Percentiles rank a stretch among this genome's conserved stretches.
Conservation (phyloP, 2,888 invertebrate species). For the Polydrusus pterygomalis region DNA sequence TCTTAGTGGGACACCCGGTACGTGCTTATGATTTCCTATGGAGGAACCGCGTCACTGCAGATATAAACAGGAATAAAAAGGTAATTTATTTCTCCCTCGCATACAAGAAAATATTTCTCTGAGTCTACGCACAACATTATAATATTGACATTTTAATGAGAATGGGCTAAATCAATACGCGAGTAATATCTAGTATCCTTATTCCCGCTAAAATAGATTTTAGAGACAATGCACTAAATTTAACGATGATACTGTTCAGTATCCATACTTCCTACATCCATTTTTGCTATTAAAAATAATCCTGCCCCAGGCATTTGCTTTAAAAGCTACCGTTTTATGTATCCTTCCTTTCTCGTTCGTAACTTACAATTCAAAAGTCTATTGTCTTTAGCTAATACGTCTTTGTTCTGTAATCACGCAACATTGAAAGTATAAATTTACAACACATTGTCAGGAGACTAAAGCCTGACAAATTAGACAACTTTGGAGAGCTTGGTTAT, state of each 20-base stretch:
- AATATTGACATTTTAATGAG: no score
- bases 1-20: no score
- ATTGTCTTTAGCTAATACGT: slow-evolving; percentile 29
- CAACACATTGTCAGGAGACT: slow-evolving; percentile 17
- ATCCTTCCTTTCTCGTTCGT: slow-evolving; percentile 1
- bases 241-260: not conserved
- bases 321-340: slow-evolving; percentile 11
- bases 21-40: no score
- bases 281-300: slow-evolving; percentile 15
- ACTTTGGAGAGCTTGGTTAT: slow-evolving; percentile 4
- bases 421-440: slow-evolving; percentile 20
- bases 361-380: slow-evolving; percentile 19
- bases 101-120: no score
- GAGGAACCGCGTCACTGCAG: no score
- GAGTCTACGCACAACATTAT: no score
- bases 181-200: not conserved
- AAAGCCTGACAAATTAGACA: slow-evolving; percentile 25
- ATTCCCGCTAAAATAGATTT: not conserved
- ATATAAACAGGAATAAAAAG: no score
- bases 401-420: slow-evolving; percentile 22
- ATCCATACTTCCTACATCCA: not conserved
- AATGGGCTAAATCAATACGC: no score
- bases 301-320: slow-evolving; percentile 2
- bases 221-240: slow-evolving; percentile 9
- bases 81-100: no score